phyloP scores from a whole-genome alignment of 1,140 invertebrate species.

The Heterodera carotae region DNA sequence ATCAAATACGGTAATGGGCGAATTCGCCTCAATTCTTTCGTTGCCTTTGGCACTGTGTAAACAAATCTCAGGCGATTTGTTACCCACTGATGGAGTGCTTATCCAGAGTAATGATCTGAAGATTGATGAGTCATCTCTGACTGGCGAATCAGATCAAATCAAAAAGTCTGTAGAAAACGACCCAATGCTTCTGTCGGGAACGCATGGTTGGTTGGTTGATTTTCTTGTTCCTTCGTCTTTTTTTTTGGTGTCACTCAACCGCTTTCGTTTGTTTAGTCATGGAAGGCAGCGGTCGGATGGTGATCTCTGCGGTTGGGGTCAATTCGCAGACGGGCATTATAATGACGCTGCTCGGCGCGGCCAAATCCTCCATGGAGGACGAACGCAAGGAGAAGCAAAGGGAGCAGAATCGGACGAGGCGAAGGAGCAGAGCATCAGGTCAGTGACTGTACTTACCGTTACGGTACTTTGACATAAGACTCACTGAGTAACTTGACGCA shows the following conservation, averaged over 20 bases:
- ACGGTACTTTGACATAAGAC: no score
- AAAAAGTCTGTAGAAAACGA: conserved; percentile 90
- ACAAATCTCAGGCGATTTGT: conserved; percentile 74
- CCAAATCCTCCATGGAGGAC: conserved; percentile 67
- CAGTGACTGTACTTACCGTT: not conserved
- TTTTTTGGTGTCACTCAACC: no score
- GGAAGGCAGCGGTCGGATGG: conserved; percentile 99
- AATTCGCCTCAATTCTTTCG: not conserved
- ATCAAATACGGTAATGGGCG: conserved; percentile 69
- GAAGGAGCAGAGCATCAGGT: conserved; percentile 64
- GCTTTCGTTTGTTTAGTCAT: conserved; percentile 75
- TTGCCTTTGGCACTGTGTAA: not conserved
- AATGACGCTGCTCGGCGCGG: conserved; percentile 93
- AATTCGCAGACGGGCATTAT: conserved; percentile 99
- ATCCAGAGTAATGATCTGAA: conserved; percentile 99
- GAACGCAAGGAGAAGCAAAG: conserved; percentile 61
- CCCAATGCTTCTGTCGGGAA: conserved; percentile 90
- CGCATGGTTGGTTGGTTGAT: conserved; percentile 1
- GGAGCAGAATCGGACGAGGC: conserved; percentile 53
- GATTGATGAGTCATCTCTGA: conserved; percentile 94
- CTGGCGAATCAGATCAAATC: conserved; percentile 98
- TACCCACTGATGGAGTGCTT: conserved; percentile 94
- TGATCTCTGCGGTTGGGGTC: conserved; percentile 95
- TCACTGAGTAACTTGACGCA: no score
- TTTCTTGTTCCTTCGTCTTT: not conserved